Percentiles rank a stretch among this genome's conserved stretches.
These are phyloP conservation scores for Meghimatium bilineatum DNA, from an alignment of 2,888 invertebrate species.

Conservation along the genomic window DNA sequence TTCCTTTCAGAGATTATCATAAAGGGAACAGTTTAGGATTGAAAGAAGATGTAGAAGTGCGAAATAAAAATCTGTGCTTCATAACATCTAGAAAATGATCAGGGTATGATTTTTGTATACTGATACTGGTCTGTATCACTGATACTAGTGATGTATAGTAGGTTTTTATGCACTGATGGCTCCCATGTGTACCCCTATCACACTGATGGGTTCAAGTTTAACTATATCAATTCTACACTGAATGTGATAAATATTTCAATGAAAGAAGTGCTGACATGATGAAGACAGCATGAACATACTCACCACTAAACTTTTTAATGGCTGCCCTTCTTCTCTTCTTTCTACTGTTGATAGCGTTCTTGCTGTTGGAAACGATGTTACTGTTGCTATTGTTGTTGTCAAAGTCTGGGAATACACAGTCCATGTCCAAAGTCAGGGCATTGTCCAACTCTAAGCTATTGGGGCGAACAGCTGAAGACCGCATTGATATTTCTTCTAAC, in stretches of 20 bases:
- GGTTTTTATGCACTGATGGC: too few relatives aligned
- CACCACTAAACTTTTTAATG: slow-evolving; percentile 72
- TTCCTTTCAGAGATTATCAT: too few relatives aligned
- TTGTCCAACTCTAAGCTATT: slow-evolving; percentile 69
- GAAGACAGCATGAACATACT: slow-evolving; percentile 27
- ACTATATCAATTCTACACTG: too few relatives aligned
- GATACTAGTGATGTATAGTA: too few relatives aligned
- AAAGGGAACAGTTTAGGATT: background rate
- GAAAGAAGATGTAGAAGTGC: background rate
- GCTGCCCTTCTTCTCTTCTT: slow-evolving; percentile 71
- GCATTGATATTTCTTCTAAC: slow-evolving; percentile 63
- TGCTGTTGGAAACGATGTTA: slow-evolving; percentile 38
- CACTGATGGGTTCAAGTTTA: too few relatives aligned
- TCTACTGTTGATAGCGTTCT: slow-evolving; percentile 55
- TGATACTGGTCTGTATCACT: too few relatives aligned
- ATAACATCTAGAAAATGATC: too few relatives aligned
- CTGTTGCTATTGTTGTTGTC: slow-evolving; percentile 58
- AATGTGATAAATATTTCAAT: background rate
- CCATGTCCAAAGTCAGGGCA: slow-evolving; percentile 67
- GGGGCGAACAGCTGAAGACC: slow-evolving; percentile 63
- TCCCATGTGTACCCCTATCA: too few relatives aligned
- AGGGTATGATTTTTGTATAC: too few relatives aligned
- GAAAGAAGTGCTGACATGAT: background rate
- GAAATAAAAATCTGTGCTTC: too few relatives aligned
- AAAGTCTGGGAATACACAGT: slow-evolving; percentile 59